phyloP scores from a whole-genome alignment of 92 coral and sea anemone species.

The Siderastrea radians region DNA sequence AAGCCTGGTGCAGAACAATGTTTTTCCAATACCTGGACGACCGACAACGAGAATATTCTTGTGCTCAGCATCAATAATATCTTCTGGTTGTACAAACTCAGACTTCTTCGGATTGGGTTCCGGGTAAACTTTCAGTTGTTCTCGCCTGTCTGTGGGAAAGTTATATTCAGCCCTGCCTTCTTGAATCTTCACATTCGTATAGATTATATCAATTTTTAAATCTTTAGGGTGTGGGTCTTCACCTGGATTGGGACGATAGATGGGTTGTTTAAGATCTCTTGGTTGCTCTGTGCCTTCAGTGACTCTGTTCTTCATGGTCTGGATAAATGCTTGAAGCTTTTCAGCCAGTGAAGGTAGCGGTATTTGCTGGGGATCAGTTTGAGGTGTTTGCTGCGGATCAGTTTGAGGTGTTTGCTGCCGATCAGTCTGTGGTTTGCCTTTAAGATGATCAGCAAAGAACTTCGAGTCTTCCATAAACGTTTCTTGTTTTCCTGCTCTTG shows the following conservation, averaged over 20 bases:
- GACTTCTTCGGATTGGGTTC: neutral
- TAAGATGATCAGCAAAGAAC: neutral
- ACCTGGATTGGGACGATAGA: neutral
- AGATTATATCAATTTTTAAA: neutral
- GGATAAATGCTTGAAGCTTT: neutral
- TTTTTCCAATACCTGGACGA: too few relatives aligned
- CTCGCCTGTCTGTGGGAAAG: neutral
- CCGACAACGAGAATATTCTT: too few relatives aligned
- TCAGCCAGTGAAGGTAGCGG: too few relatives aligned
- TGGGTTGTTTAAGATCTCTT: neutral
- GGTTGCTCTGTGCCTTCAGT: neutral
- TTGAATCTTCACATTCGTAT: neutral
- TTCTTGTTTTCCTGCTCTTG: neutral
- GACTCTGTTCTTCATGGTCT: neutral
- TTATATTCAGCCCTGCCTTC: neutral
- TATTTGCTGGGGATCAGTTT: too few relatives aligned
- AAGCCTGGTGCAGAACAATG: constrained; percentile 12
- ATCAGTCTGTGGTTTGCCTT: too few relatives aligned
- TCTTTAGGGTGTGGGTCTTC: neutral
- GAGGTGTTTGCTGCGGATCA: too few relatives aligned
- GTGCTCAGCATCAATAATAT: neutral
- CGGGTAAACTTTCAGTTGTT: neutral
- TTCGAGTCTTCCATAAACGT: neutral
- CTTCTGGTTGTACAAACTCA: constrained; percentile 7
- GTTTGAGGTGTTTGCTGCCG: too few relatives aligned